phyloP scores from a whole-genome alignment of 2,888 invertebrate species.

The Drosophila meridiana region DNA sequence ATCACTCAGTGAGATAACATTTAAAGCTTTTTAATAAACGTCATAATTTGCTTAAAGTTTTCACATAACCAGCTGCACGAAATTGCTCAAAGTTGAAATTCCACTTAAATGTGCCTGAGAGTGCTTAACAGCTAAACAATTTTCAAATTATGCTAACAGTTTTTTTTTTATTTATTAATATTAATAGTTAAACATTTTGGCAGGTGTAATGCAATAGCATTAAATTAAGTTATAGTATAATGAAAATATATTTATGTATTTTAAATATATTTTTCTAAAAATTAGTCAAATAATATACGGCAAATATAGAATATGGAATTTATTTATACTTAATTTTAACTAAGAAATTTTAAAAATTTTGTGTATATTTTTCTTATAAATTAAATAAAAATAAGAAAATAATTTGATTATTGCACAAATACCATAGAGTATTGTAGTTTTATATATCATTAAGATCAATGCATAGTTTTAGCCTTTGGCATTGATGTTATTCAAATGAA shows the following conservation, averaged over 20 bases:
- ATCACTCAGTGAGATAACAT: neutral
- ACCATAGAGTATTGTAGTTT: no score
- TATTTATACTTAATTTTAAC: no score
- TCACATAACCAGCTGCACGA: conserved; percentile 62
- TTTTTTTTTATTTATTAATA: conserved; percentile 30
- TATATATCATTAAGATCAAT: no score
- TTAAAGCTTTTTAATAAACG: conserved; percentile 79
- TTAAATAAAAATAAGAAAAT: no score
- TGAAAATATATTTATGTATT: neutral
- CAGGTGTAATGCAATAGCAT: neutral
- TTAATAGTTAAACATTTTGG: conserved; percentile 6
- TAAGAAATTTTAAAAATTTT: no score
- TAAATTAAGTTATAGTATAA: neutral
- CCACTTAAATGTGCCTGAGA: conserved; percentile 2
- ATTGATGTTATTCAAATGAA: no score
- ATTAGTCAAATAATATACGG: no score
- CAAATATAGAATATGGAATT: no score
- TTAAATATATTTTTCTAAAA: no score
- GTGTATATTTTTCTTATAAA: no score
- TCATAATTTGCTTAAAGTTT: conserved; percentile 78
- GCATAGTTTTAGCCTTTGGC: no score
- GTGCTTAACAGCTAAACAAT: conserved; percentile 47
- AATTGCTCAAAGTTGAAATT: conserved; percentile 47
- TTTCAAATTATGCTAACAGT: conserved; percentile 57
- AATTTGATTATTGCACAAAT: no score